Conservation (phyloP, 2,797 vertebrate species). For the Antrozous pallidus region DNA sequence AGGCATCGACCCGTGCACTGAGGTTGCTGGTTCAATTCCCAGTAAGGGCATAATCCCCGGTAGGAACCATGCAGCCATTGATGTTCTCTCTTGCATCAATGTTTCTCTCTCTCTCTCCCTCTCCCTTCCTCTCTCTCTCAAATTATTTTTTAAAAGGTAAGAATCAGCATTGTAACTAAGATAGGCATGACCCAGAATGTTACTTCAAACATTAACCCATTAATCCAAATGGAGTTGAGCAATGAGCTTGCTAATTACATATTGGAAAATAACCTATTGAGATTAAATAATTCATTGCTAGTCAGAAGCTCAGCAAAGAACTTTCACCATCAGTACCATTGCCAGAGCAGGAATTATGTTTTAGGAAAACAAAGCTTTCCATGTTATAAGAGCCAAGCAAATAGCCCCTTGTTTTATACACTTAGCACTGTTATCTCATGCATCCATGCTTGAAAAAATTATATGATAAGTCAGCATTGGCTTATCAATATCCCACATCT, state of each 20-base stretch:
- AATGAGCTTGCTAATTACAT: neutral
- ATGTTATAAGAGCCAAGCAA: neutral
- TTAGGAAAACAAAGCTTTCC: neutral
- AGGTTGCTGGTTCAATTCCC: too few relatives aligned
- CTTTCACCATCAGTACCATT: neutral
- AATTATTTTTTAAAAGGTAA: neutral
- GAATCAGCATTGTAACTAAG: neutral
- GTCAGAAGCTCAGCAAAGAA: neutral
- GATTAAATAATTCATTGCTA: neutral
- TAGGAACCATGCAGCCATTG: too few relatives aligned
- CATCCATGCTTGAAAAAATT: neutral
- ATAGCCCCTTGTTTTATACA: neutral
- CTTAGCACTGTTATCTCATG: neutral
- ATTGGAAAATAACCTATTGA: neutral
- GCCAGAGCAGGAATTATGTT: neutral
- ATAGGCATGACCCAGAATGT: neutral
- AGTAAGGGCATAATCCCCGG: too few relatives aligned
- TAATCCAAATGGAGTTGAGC: neutral
- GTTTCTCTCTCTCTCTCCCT: too few relatives aligned
- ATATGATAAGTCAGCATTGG: neutral
- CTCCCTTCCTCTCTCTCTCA: too few relatives aligned
- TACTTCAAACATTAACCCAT: neutral
- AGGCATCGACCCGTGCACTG: too few relatives aligned
- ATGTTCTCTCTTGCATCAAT: too few relatives aligned
- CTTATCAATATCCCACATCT: neutral